Percentiles rank a stretch among this genome's conserved stretches.
phyloP scores from a whole-genome alignment of 2,888 invertebrate genomes.

The Panorpa germanica region DNA sequence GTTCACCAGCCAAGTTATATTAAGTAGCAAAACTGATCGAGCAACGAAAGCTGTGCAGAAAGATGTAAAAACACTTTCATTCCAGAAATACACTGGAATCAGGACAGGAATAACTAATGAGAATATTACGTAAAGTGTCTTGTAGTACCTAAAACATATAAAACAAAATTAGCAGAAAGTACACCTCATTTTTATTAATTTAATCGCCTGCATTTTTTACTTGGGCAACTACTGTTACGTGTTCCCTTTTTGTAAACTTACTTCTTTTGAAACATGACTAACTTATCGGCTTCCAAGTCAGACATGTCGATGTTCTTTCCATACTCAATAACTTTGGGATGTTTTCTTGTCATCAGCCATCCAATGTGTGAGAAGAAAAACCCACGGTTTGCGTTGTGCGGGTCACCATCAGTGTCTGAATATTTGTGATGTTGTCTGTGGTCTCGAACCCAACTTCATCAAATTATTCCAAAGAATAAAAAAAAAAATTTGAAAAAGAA shows the following conservation, averaged over 20 bases:
- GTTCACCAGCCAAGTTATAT: slow-evolving; percentile 82
- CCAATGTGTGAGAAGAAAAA: slow-evolving; percentile 82
- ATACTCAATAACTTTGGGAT: slow-evolving; percentile 60
- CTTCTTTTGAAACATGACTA: slow-evolving; percentile 60
- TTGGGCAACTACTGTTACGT: no score
- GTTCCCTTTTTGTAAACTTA: no score
- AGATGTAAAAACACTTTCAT: slow-evolving; percentile 43
- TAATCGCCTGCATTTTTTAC: no score
- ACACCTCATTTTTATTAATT: no score
- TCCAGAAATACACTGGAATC: slow-evolving; percentile 51
- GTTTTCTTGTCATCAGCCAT: slow-evolving; percentile 65
- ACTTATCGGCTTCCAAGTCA: slow-evolving; percentile 51
- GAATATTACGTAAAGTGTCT: slow-evolving; percentile 50
- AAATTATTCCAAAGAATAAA: no score
- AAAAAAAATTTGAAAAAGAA: no score
- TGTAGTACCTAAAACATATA: slow-evolving; percentile 35
- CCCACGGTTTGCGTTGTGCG: slow-evolving; percentile 60
- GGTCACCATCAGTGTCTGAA: slow-evolving; percentile 53
- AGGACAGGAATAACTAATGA: slow-evolving; percentile 48
- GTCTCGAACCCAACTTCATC: no score
- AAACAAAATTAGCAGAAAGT: slow-evolving; percentile 9
- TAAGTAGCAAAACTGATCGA: slow-evolving; percentile 56
- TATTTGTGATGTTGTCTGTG: no score
- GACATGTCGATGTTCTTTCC: slow-evolving; percentile 49
- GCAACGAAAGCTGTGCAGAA: slow-evolving; percentile 43